A percentile compares a stretch with the other conserved stretches of the same genome.
Conservation (phyloP, 2,888 invertebrate genomes). For the Zonitis immaculata region DNA sequence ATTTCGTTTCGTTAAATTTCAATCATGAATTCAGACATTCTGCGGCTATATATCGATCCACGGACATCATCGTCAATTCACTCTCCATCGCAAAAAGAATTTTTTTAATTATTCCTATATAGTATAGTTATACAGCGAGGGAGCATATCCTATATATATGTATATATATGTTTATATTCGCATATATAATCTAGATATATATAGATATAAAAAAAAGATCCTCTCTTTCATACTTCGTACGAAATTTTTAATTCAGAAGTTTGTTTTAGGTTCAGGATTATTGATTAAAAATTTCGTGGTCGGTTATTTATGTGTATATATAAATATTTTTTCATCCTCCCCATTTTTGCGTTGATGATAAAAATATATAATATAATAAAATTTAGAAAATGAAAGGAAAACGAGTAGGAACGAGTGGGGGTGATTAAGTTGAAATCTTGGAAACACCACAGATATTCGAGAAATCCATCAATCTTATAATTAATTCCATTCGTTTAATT, state of each 20-base stretch:
- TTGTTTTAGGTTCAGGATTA: neutral
- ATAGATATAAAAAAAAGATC: neutral
- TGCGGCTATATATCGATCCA: constrained; percentile 16
- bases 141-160: neutral
- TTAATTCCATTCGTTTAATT: constrained; percentile 52
- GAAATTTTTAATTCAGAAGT: neutral
- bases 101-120: constrained; percentile 14
- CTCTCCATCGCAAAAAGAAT: constrained; percentile 3
- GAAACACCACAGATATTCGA: constrained; percentile 39
- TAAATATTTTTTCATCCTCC: neutral
- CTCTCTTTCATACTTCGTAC: neutral
- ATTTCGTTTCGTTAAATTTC: constrained; percentile 37
- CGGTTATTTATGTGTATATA: too few relatives aligned
- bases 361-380: neutral
- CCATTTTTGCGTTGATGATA: neutral
- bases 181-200: too few relatives aligned
- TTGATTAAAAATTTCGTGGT: neutral
- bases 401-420: constrained; percentile 6
- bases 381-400: neutral
- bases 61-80: neutral
- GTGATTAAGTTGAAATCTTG: constrained; percentile 36
- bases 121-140: too few relatives aligned
- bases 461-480: constrained; percentile 51
- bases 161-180: neutral
- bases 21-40: constrained; percentile 32